phyloP scores from a whole-genome alignment of 2,888 invertebrate genomes.

The Gryllus longicercus region DNA sequence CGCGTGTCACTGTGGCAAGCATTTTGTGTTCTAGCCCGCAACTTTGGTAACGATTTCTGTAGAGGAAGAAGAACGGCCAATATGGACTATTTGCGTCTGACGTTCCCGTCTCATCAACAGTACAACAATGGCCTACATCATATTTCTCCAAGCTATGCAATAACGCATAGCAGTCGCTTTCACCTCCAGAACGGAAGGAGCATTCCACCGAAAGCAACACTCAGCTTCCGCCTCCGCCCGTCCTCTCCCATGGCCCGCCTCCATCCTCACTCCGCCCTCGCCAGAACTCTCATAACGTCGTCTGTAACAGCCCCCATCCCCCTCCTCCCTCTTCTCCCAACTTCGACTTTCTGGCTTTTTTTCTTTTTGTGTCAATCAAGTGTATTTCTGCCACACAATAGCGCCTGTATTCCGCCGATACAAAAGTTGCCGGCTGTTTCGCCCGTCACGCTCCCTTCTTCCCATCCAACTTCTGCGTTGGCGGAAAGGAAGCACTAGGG shows the following conservation, averaged over 20 bases:
- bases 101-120: no score
- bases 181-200: no score
- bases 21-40: no score
- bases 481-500: background rate
- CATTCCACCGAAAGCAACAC: background rate
- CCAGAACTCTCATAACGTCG: background rate
- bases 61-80: no score
- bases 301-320: background rate
- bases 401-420: constrained; percentile 17
- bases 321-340: background rate
- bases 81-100: no score
- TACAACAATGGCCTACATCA: no score
- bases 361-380: constrained; percentile 1
- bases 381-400: background rate
- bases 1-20: no score
- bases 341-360: background rate
- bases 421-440: background rate
- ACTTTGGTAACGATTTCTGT: no score
- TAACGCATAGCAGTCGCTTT: no score
- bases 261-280: background rate
- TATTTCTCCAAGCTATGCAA: no score
- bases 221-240: background rate
- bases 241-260: background rate
- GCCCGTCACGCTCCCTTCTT: background rate
- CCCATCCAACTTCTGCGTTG: background rate